Evolutionary conservation across 2,888 invertebrate species (phyloP).

Genomic region (Amiota communis): DNA sequence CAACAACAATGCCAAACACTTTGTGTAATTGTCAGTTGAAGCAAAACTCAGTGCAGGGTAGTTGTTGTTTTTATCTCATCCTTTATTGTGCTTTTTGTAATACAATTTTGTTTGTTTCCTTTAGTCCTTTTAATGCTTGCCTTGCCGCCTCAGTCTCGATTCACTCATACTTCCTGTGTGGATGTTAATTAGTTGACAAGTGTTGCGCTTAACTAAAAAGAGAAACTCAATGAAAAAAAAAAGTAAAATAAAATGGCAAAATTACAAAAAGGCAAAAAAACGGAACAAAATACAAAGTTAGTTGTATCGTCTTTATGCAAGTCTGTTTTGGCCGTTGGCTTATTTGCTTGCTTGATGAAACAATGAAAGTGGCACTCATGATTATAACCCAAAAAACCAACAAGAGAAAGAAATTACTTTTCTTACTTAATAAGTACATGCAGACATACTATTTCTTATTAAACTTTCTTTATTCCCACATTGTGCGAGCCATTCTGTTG

Average conservation of each 20-base stretch:
- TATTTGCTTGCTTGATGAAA: constrained; percentile 67
- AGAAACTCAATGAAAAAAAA: background rate
- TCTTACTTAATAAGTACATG: no score
- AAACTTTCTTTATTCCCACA: constrained; percentile 37
- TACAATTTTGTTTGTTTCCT: constrained; percentile 26
- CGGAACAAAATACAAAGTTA: no score
- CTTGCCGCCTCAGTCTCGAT: background rate
- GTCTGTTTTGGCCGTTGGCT: constrained; percentile 49
- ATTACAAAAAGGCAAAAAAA: constrained; percentile 29
- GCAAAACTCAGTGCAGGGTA: constrained; percentile 12
- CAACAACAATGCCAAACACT: constrained; percentile 49
- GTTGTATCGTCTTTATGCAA: no score
- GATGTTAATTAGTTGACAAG: constrained; percentile 30
- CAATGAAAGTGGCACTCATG: constrained; percentile 66
- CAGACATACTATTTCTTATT: constrained; percentile 23
- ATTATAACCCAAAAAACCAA: constrained; percentile 43
- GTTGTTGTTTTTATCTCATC: constrained; percentile 10
- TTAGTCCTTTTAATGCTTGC: background rate
- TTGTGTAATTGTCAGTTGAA: constrained; percentile 59
- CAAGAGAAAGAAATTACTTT: no score
- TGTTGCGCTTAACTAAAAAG: constrained; percentile 14
- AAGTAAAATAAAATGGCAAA: background rate
- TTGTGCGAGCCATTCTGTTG: constrained; percentile 49
- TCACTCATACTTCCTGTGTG: constrained; percentile 1
- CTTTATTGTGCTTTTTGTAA: background rate